Base-by-base conservation (phyloP, 2,888 invertebrate genomes). In the Sisyra nigra region DNA sequence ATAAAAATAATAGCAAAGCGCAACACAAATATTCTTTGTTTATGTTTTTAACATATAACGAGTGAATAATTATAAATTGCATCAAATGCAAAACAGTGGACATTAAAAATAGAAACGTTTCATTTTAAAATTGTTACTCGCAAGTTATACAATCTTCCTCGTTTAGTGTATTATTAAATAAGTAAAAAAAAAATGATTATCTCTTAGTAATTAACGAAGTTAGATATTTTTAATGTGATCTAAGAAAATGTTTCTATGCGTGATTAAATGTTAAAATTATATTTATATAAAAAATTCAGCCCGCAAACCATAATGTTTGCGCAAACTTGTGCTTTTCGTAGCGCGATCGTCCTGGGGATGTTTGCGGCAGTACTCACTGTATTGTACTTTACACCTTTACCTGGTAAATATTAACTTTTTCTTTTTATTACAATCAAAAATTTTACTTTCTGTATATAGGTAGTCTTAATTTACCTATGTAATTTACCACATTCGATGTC, bases 371-470 rank as follows among this genome's bases (percentile, higher is more conserved):
- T 80, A 46, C 63, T 78, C 39, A 71, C 80, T 41, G 74, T 81
- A 48, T 73, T 81, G 49, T 75, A 80, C 58, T 70, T 78, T 47
- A 78, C 80, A 38, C 80, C 81, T 15, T 67, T 78, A 64, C 80
- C 80, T 67, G 78, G 80, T 80, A 63, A 59, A 52, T 40, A 19
- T n/a, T n/a, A n/a, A n/a, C n/a, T n/a, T n/a, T 38, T 24, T 24
- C 24, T 5, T 5, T 24, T 24, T 24, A 24, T 24, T n/a, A n/a
- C 24, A 24, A 24, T 5, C 24, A 24, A 24, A 24, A 24, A 24
- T 7, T 5, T 24, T 24, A 24, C n/a, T n/a, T n/a, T n/a, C n/a
- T n/a, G n/a, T n/a, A n/a, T n/a, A n/a, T n/a, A n/a, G n/a, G n/a
- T n/a, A 24, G 24, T 24, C 24, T 24, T 24, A 24, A 3, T 24